Conservation (phyloP, 2,113 vertebrate genomes). For the Ptychochromis oligacanthus region DNA sequence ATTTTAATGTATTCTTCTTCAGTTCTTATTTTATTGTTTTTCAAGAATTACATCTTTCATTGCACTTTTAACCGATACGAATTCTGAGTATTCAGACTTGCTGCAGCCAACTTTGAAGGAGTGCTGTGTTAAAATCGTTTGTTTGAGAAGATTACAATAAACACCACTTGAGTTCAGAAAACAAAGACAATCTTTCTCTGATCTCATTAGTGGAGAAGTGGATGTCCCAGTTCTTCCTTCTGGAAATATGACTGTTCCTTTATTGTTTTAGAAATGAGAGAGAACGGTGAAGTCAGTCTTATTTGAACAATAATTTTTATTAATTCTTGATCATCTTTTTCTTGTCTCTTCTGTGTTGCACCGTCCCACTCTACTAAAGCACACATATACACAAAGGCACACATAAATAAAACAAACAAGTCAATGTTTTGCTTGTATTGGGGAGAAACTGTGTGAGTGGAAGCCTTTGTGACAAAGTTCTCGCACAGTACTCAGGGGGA, state of each 20-base stretch:
- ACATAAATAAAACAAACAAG: constrained; percentile 47
- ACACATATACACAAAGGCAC: constrained; percentile 13
- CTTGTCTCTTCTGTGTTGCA: background rate
- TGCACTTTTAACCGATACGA: background rate
- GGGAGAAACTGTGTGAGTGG: constrained; percentile 66
- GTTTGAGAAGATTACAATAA: constrained; percentile 39
- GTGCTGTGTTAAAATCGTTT: constrained; percentile 18
- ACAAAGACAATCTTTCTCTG: constrained; percentile 26
- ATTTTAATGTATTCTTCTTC: no score
- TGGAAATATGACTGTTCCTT: constrained; percentile 49
- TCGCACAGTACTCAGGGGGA: constrained; percentile 71
- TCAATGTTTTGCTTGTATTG: constrained; percentile 65
- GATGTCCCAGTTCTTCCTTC: constrained; percentile 11
- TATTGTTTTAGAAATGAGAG: constrained; percentile 52
- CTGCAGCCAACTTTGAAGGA: background rate
- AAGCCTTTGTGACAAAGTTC: constrained; percentile 76
- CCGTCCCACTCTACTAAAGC: background rate
- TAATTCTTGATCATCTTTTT: constrained; percentile 7
- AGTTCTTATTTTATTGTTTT: background rate
- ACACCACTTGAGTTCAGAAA: constrained; percentile 8
- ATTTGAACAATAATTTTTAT: constrained; percentile 17
- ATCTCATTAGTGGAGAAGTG: constrained; percentile 42
- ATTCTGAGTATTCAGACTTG: background rate
- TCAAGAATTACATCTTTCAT: background rate
- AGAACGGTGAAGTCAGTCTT: constrained; percentile 14